Percentiles rank a stretch among this genome's conserved stretches.
Evolutionary conservation across 2,888 invertebrate species (phyloP).

Genomic region (Ichneumon xanthorius): DNA sequence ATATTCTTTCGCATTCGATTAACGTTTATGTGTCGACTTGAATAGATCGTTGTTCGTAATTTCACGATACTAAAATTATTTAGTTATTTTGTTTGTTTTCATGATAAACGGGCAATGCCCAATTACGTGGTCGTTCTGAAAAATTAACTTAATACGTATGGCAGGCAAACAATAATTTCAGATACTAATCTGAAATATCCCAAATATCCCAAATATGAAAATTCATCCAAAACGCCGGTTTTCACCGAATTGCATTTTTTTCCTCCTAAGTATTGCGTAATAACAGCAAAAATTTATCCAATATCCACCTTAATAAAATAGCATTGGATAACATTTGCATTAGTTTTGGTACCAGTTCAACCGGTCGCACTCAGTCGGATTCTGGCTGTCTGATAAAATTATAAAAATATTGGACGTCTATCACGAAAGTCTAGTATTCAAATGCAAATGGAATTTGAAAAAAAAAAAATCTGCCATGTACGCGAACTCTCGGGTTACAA

Average conservation of each 20-base stretch:
- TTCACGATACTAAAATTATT: too few relatives aligned
- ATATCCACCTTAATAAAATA: background rate
- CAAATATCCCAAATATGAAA: too few relatives aligned
- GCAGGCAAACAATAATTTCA: background rate
- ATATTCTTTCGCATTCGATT: too few relatives aligned
- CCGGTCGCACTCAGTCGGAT: constrained; percentile 1
- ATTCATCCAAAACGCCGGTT: background rate
- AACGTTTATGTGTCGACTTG: too few relatives aligned
- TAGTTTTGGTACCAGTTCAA: background rate
- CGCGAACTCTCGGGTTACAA: constrained; percentile 21
- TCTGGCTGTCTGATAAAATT: constrained; percentile 19
- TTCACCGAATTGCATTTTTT: background rate
- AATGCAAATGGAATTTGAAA: constrained; percentile 15
- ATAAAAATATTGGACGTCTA: background rate
- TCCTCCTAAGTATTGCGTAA: background rate
- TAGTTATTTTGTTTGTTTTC: too few relatives aligned
- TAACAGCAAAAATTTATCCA: background rate
- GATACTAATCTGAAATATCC: too few relatives aligned
- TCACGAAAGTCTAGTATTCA: background rate
- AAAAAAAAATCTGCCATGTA: background rate
- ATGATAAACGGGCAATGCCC: too few relatives aligned
- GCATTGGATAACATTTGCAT: constrained; percentile 2
- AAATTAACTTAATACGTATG: too few relatives aligned
- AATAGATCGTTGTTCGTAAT: too few relatives aligned
- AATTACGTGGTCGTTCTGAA: too few relatives aligned